Evolutionary conservation across 2,797 vertebrate species (phyloP).

Genomic region (Rhadinocentrus ornatus): DNA sequence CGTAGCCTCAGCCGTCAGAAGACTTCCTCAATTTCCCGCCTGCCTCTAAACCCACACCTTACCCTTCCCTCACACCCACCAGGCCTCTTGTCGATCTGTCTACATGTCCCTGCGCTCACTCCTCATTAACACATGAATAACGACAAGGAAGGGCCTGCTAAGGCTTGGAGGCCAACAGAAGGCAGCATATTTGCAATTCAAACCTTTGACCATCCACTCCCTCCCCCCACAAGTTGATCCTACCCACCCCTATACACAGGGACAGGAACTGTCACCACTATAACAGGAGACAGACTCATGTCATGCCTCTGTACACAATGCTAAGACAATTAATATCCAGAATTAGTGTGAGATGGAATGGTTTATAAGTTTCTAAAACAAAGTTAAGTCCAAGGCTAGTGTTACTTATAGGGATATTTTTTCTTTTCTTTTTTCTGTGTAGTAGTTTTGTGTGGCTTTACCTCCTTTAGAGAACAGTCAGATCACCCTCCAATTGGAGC

Average conservation of each 20-base stretch:
- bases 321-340: conserved; percentile 23
- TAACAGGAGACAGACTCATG: conserved; percentile 63
- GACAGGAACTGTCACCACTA: conserved; percentile 77
- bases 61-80: conserved; percentile 54
- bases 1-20: conserved; percentile 28
- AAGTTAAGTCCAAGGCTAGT: conserved; percentile 28
- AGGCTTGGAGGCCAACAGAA: conserved; percentile 84
- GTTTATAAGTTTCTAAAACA: conserved; percentile 22
- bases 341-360: not conserved
- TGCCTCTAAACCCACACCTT: conserved; percentile 50
- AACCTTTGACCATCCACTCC: conserved; percentile 69
- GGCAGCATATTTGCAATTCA: conserved; percentile 87
- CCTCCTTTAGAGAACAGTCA: not conserved
- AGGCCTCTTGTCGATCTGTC: conserved; percentile 74
- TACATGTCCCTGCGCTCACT: conserved; percentile 76
- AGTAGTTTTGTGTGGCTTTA: not conserved
- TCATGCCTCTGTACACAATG: conserved; percentile 44
- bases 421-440: not conserved
- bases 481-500: not conserved
- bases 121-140: conserved; percentile 88
- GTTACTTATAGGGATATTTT: not conserved
- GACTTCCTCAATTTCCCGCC: conserved; percentile 61
- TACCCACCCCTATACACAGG: conserved; percentile 45
- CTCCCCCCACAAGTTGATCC: conserved; percentile 37
- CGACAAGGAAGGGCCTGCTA: conserved; percentile 76